phyloP scores from a whole-genome alignment of 2,797 vertebrate species.

The Sciaenops ocellatus region DNA sequence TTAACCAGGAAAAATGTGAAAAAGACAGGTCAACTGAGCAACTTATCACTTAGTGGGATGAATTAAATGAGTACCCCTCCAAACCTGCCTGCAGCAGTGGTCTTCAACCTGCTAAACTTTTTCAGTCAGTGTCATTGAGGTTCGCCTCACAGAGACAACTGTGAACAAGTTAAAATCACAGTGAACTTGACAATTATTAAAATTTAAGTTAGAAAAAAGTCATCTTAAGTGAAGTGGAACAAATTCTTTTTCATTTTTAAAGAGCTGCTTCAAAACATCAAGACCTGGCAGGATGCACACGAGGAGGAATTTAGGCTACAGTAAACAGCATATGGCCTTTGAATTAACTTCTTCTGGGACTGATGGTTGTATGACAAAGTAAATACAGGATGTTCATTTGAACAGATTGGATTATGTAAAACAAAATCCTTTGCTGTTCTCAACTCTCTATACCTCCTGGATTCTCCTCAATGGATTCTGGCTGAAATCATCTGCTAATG shows the following conservation, averaged over 20 bases:
- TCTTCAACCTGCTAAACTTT: constrained; percentile 36
- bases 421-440: constrained; percentile 21
- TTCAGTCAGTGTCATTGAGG: neutral
- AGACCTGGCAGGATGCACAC: neutral
- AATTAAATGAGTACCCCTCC: constrained; percentile 53
- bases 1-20: constrained; percentile 25
- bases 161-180: constrained; percentile 16
- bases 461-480: constrained; percentile 20
- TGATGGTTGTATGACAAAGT: constrained; percentile 29
- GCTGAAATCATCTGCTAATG: constrained; percentile 45
- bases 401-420: constrained; percentile 40
- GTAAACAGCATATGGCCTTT: constrained; percentile 30
- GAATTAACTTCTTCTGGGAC: constrained; percentile 33
- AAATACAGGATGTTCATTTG: constrained; percentile 43
- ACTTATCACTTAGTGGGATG: constrained; percentile 59
- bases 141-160: constrained; percentile 1
- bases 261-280: neutral
- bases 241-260: constrained; percentile 3
- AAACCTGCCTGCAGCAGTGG: constrained; percentile 32
- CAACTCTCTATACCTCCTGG: constrained; percentile 15
- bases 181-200: neutral
- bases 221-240: neutral
- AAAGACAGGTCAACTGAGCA: constrained; percentile 40
- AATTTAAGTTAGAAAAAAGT: constrained; percentile 19
- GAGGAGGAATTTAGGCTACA: constrained; percentile 5